These are phyloP conservation scores for Allygus modestus DNA, from an alignment of 2,888 invertebrate genomes.

Conservation along the genomic window DNA sequence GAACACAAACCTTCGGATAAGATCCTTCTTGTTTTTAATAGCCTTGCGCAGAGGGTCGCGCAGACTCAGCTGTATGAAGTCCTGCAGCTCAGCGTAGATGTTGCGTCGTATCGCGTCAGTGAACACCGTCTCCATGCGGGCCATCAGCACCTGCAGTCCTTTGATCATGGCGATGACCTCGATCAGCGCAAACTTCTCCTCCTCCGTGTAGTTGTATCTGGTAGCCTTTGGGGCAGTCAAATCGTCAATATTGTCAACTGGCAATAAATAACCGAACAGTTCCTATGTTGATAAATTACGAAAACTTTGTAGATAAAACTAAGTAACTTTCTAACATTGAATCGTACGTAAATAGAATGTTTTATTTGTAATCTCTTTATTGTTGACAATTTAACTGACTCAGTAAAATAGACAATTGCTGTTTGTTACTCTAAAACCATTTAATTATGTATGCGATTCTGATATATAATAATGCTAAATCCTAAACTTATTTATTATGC, in stretches of 20 bases:
- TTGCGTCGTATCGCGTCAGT: slow-evolving; percentile 93
- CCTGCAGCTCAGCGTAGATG: slow-evolving; percentile 97
- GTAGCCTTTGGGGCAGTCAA: slow-evolving; percentile 83
- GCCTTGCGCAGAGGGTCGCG: slow-evolving; percentile 97
- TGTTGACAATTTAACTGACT: too few species aligned
- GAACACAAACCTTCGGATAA: slow-evolving; percentile 89
- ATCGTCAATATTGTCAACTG: slow-evolving; percentile 4
- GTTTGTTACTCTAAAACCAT: too few species aligned
- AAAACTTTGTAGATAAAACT: too few species aligned
- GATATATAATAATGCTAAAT: too few species aligned
- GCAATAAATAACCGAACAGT: too few species aligned
- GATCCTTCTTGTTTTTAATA: slow-evolving; percentile 97
- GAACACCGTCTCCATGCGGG: slow-evolving; percentile 98
- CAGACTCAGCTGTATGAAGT: slow-evolving; percentile 93
- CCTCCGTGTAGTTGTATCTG: slow-evolving; percentile 97
- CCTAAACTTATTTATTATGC: too few species aligned
- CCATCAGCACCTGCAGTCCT: slow-evolving; percentile 97
- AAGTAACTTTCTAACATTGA: too few species aligned
- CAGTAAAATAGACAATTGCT: too few species aligned
- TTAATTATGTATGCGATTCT: too few species aligned
- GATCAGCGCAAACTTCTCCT: slow-evolving; percentile 98
- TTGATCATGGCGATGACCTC: slow-evolving; percentile 99
- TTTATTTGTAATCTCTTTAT: too few species aligned
- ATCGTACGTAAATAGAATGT: too few species aligned
- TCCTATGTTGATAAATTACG: too few species aligned